These are phyloP conservation scores for Spatulosminthurus flaviceps DNA, from an alignment of 2,888 invertebrate genomes.

Conservation along the genomic window DNA sequence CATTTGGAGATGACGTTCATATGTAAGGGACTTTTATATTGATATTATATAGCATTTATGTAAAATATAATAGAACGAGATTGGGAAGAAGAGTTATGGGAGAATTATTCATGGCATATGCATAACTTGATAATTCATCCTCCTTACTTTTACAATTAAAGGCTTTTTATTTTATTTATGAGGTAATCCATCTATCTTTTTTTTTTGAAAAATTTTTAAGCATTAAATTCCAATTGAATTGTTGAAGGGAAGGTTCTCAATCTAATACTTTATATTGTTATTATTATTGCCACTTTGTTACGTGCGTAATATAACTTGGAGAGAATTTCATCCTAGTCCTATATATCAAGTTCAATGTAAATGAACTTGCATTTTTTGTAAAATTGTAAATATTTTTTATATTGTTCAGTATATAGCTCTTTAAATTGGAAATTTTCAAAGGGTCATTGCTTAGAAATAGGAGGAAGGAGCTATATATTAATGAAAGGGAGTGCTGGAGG, in stretches of 20 bases:
- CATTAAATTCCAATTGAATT: slow-evolving; percentile 34
- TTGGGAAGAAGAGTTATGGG: slow-evolving; percentile 3
- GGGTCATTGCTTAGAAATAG: no score
- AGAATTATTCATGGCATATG: not conserved
- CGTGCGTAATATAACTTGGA: no score
- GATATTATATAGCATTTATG: no score
- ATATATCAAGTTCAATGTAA: slow-evolving; percentile 12
- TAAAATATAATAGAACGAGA: no score
- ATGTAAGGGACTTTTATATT: no score
- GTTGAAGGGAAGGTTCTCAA: not conserved
- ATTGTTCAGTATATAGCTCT: not conserved
- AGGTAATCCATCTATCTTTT: slow-evolving; percentile 22
- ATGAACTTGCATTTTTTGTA: slow-evolving; percentile 41
- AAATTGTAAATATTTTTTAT: not conserved
- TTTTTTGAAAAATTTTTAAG: not conserved
- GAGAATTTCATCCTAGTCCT: no score
- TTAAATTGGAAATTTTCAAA: no score
- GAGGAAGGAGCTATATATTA: no score
- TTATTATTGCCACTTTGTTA: not conserved
- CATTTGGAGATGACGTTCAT: not conserved
- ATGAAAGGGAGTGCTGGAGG: not conserved
- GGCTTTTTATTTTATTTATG: slow-evolving; percentile 20
- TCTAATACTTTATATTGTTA: not conserved
- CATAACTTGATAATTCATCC: slow-evolving; percentile 10
- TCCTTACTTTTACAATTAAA: slow-evolving; percentile 19